Conservation (phyloP, 2,888 invertebrate genomes). For the Agrochola litura region DNA sequence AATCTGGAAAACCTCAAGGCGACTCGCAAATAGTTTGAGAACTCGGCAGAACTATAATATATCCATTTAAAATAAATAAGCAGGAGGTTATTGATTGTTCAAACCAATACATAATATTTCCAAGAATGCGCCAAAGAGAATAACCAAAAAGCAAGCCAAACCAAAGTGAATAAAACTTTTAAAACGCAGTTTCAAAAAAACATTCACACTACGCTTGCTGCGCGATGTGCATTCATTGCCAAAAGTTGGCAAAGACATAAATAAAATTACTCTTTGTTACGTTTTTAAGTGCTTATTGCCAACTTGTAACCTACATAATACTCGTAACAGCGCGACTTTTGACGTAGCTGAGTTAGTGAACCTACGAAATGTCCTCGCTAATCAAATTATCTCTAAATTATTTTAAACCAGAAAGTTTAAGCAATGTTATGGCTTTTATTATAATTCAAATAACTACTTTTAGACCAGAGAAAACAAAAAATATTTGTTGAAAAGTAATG, state of each 20-base stretch:
- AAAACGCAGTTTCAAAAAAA: not conserved
- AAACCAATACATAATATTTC: not conserved
- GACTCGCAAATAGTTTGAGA: not conserved
- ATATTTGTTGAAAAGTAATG: no score
- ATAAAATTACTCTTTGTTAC: conserved; percentile 26
- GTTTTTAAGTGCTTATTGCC: conserved; percentile 31
- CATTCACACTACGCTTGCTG: not conserved
- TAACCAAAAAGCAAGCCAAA: not conserved
- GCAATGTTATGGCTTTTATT: no score
- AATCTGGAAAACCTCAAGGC: not conserved
- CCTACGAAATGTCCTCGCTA: not conserved
- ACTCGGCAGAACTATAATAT: not conserved
- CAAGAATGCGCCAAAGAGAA: not conserved
- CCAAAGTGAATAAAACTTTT: not conserved
- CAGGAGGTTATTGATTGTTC: not conserved
- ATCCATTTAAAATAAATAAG: not conserved
- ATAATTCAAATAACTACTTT: not conserved
- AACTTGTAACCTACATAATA: conserved; percentile 56
- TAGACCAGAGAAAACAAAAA: not conserved
- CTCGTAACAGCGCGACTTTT: conserved; percentile 13
- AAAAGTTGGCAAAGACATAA: conserved; percentile 24
- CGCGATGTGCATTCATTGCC: conserved; percentile 29
- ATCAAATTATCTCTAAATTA: conserved; percentile 5
- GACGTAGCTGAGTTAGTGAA: not conserved
- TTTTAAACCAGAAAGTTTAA: not conserved